These are phyloP conservation scores for Melanostoma mellinum DNA, from an alignment of 2,888 invertebrate species.

Conservation along the genomic window DNA sequence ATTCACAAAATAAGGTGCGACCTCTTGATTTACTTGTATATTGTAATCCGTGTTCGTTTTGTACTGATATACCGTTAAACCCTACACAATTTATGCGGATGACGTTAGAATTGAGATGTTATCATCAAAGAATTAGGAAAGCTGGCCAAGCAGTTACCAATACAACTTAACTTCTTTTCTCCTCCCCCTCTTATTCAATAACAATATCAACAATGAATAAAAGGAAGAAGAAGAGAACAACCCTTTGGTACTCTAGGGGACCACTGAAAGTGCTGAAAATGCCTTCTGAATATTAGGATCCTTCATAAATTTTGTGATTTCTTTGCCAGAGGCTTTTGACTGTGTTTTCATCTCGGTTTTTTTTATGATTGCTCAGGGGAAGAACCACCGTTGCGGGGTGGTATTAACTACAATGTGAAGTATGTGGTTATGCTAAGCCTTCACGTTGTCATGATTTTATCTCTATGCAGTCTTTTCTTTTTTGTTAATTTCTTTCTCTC, in stretches of 20 bases:
- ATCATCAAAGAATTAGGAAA: conserved; percentile 53
- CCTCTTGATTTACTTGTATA: not conserved
- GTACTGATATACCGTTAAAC: conserved; percentile 49
- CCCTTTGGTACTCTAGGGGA: conserved; percentile 3
- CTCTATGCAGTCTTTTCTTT: conserved; percentile 11
- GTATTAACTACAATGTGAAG: conserved; percentile 30
- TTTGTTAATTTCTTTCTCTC: conserved; percentile 5
- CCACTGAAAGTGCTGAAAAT: conserved; percentile 28
- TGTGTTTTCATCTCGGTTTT: conserved; percentile 18
- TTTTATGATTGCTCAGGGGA: conserved; percentile 28
- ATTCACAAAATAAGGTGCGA: conserved; percentile 6
- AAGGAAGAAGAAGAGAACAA: not conserved
- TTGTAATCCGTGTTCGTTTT: conserved; percentile 53
- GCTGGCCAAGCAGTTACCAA: conserved; percentile 41
- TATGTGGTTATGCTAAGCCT: conserved; percentile 37
- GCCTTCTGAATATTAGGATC: conserved; percentile 64
- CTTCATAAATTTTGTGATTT: conserved; percentile 69
- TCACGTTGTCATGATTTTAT: conserved; percentile 39
- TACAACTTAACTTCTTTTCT: not conserved
- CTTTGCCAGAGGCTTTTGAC: conserved; percentile 44
- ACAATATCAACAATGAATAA: not conserved
- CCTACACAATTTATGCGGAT: conserved; percentile 62
- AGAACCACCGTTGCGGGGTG: conserved; percentile 4
- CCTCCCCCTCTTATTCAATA: not conserved
- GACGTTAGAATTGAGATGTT: conserved; percentile 61